These are phyloP conservation scores for Gambusia holbrooki DNA, from an alignment of 2,113 vertebrate species.

Conservation along the genomic window DNA sequence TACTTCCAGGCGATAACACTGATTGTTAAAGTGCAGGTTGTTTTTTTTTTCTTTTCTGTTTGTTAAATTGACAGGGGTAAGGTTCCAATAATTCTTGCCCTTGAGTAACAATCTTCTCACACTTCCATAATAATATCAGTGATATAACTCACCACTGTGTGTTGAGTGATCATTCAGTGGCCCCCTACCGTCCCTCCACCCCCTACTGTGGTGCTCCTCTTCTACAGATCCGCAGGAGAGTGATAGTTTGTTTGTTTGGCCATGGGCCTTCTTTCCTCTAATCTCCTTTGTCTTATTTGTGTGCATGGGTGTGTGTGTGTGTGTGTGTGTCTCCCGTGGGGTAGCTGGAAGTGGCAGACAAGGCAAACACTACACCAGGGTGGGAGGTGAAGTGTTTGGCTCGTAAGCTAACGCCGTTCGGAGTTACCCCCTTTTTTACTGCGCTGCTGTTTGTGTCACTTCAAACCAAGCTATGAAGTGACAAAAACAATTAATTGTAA, in stretches of 20 bases:
- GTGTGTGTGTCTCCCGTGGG: slow-evolving; percentile 19
- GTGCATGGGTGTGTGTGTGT: not conserved
- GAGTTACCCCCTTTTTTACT: slow-evolving; percentile 12
- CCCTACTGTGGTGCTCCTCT: slow-evolving; percentile 42
- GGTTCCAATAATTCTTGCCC: not conserved
- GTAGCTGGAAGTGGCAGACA: slow-evolving; percentile 39
- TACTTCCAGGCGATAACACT: not conserved
- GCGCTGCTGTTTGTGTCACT: slow-evolving; percentile 14
- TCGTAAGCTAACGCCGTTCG: slow-evolving; percentile 41
- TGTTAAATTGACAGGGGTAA: not conserved
- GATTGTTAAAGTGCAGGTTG: not conserved
- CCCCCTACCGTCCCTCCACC: slow-evolving; percentile 9
- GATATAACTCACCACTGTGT: slow-evolving; percentile 2
- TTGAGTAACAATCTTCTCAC: not conserved
- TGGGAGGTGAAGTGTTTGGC: slow-evolving; percentile 60
- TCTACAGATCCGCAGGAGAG: slow-evolving; percentile 40
- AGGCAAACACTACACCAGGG: slow-evolving; percentile 62
- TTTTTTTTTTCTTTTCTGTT: too few species aligned
- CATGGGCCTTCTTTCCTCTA: slow-evolving; percentile 31
- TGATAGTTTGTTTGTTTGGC: slow-evolving; percentile 61
- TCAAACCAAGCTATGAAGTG: slow-evolving; percentile 26
- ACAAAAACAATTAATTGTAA: not conserved
- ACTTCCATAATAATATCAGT: not conserved
- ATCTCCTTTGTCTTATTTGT: slow-evolving; percentile 21
- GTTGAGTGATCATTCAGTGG: slow-evolving; percentile 8